Conservation (phyloP, 2,797 vertebrate species). For the Sciurus carolinensis region DNA sequence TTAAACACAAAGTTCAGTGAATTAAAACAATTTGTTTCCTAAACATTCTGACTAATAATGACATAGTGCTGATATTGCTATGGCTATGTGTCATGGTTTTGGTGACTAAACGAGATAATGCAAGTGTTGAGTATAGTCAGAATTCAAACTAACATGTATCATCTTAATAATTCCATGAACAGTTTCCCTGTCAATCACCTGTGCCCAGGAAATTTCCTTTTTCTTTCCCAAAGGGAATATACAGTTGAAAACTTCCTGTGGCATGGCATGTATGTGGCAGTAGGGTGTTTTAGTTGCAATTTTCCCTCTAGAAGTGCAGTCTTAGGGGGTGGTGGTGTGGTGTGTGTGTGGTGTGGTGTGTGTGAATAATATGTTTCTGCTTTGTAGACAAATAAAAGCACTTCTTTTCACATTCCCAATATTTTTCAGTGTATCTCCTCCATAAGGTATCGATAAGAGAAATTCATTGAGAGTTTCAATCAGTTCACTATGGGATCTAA, state of each 20-base stretch:
- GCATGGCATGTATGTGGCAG: rapidly evolving
- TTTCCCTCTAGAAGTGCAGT: rapidly evolving
- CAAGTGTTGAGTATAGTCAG: rapidly evolving
- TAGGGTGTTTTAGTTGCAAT: neutral
- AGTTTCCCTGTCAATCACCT: neutral
- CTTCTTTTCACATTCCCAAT: neutral
- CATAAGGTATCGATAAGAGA: neutral
- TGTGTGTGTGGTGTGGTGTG: too few relatives aligned
- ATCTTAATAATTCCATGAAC: too few relatives aligned
- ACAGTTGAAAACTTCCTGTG: neutral
- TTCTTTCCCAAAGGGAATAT: too few relatives aligned
- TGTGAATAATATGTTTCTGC: neutral
- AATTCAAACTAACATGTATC: rapidly evolving
- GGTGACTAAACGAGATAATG: rapidly evolving
- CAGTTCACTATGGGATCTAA: neutral
- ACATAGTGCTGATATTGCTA: neutral
- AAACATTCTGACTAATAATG: neutral
- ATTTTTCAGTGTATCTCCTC: neutral
- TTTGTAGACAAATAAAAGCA: neutral
- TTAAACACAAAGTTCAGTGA: neutral
- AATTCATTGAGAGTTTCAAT: neutral
- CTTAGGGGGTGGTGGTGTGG: too few relatives aligned
- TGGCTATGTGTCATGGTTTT: rapidly evolving
- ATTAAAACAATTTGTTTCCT: neutral
- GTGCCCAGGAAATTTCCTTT: neutral